Evolutionary conservation across 2,113 vertebrate species (phyloP).

Genomic region (Laticauda laticaudata): DNA sequence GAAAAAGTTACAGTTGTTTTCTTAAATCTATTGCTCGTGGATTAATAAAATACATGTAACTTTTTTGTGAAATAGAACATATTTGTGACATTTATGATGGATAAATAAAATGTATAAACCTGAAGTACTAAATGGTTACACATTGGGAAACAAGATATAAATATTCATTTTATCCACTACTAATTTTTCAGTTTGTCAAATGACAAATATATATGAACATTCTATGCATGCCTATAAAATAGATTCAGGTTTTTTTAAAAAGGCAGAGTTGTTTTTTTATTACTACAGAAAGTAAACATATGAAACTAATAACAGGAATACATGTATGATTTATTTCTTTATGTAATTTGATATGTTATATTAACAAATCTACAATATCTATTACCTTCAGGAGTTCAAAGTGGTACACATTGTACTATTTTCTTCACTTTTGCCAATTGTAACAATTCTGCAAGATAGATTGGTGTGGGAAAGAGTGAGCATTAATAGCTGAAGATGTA

Average conservation of each 20-base stretch:
- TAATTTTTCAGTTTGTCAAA: neutral
- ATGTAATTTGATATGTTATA: neutral
- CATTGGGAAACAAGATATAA: neutral
- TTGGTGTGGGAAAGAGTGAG: neutral
- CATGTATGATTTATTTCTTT: neutral
- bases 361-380: neutral
- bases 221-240: neutral
- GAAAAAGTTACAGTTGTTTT: neutral
- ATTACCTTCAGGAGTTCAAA: neutral
- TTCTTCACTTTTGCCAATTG: neutral
- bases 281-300: neutral
- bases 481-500: neutral
- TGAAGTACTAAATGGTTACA: neutral
- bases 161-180: neutral
- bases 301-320: neutral
- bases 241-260: neutral
- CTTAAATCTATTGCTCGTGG: neutral
- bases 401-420: neutral
- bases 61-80: neutral
- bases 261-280: neutral
- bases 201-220: neutral
- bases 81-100: neutral
- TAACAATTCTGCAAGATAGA: neutral
- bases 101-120: neutral
- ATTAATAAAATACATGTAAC: neutral